A percentile compares a stretch with the other conserved stretches of the same genome.
These are phyloP conservation scores for Lissonota sp. DNA, from an alignment of 2,888 invertebrate species.

Conservation along the genomic window DNA sequence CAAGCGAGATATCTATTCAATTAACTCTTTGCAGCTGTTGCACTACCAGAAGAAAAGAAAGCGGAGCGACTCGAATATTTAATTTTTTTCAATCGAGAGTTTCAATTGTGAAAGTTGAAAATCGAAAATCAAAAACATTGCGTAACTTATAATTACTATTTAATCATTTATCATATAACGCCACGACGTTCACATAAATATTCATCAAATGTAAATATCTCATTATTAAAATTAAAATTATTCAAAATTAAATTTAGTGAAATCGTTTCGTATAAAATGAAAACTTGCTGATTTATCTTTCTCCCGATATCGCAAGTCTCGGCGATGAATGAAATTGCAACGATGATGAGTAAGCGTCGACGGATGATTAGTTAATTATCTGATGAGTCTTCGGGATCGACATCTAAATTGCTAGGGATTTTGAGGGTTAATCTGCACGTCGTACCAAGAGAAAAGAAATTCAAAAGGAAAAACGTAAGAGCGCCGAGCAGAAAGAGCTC, in stretches of 20 bases:
- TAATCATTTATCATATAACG: neutral
- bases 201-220: neutral
- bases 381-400: constrained; percentile 45
- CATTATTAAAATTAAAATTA: neutral
- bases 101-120: no score
- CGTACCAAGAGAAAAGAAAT: constrained; percentile 9
- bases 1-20: constrained; percentile 24
- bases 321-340: constrained; percentile 44
- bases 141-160: neutral
- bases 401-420: constrained; percentile 41
- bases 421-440: constrained; percentile 6
- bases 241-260: neutral
- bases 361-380: constrained; percentile 52
- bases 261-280: constrained; percentile 15
- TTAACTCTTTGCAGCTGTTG: constrained; percentile 26
- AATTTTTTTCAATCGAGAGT: no score
- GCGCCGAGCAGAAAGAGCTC: neutral
- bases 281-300: neutral
- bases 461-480: neutral
- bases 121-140: neutral
- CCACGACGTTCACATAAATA: neutral
- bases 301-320: constrained; percentile 13
- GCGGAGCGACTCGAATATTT: neutral
- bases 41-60: neutral
- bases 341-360: constrained; percentile 24